Conservation (phyloP, 2,888 invertebrate species). For the Fabriciana adippe region DNA sequence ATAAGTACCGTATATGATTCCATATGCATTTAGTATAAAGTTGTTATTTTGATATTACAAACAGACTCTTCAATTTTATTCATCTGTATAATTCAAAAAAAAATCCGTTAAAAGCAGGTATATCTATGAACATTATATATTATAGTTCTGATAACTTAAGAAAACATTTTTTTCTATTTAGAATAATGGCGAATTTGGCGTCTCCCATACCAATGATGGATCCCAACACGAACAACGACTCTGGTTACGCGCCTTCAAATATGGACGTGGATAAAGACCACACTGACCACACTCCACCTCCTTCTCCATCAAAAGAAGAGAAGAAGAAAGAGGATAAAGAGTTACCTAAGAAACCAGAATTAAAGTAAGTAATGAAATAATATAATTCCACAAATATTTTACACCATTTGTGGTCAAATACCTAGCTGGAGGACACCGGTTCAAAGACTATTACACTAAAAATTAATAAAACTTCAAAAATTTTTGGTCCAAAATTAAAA, state of each 20-base stretch:
- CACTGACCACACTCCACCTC: conserved; percentile 84
- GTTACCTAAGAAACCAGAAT: conserved; percentile 63
- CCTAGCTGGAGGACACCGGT: no score
- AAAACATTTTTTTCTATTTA: conserved; percentile 35
- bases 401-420: neutral
- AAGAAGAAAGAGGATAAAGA: conserved; percentile 50
- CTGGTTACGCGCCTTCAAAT: conserved; percentile 89
- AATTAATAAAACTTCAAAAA: no score
- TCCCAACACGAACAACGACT: conserved; percentile 92
- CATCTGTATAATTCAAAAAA: no score
- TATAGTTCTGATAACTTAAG: neutral
- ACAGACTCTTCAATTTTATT: no score
- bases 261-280: conserved; percentile 83
- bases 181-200: conserved; percentile 76
- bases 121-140: no score
- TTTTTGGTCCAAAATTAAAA: no score
- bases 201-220: conserved; percentile 85
- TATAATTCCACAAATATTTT: neutral
- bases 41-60: no score
- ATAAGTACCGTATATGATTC: no score
- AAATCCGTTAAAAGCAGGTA: no score
- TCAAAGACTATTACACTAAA: no score
- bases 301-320: conserved; percentile 57
- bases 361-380: conserved; percentile 59
- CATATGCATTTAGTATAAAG: no score